Conservation (phyloP, 2,888 invertebrate species). For the Anagyrus pseudococci region DNA sequence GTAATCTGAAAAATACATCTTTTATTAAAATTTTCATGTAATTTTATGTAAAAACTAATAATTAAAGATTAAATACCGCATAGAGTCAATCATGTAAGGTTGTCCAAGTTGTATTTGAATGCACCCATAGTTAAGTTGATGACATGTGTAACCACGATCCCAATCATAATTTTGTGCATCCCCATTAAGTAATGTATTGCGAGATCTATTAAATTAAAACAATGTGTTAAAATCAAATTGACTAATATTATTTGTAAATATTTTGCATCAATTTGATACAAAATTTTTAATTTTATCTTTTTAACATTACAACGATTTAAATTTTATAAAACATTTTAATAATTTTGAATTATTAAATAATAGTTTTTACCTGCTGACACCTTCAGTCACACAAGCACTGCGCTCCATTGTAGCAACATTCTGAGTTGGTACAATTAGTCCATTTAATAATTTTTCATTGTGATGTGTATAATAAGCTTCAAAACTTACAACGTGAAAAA, state of each 20-base stretch:
- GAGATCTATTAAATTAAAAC: slow-evolving; percentile 67
- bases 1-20: slow-evolving; percentile 64
- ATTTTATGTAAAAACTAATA: neutral
- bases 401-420: slow-evolving; percentile 93
- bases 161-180: slow-evolving; percentile 95
- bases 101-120: slow-evolving; percentile 95
- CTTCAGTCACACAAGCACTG: slow-evolving; percentile 94
- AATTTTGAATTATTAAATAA: neutral
- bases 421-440: slow-evolving; percentile 79
- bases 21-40: slow-evolving; percentile 2
- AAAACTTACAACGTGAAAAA: slow-evolving; percentile 92
- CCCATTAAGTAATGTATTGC: slow-evolving; percentile 95
- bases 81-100: slow-evolving; percentile 90
- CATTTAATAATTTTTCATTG: slow-evolving; percentile 77
- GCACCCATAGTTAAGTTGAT: slow-evolving; percentile 92
- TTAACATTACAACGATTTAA: neutral
- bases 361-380: slow-evolving; percentile 74
- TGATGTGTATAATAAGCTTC: slow-evolving; percentile 87
- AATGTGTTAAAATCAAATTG: slow-evolving; percentile 5
- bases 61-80: slow-evolving; percentile 75
- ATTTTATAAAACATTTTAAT: neutral
- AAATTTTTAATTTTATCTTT: neutral
- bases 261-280: neutral
- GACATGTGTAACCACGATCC: slow-evolving; percentile 98
- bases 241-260: slow-evolving; percentile 9